Base-by-base conservation (phyloP, 2,888 invertebrate species). In the Ormyrus thymus region DNA sequence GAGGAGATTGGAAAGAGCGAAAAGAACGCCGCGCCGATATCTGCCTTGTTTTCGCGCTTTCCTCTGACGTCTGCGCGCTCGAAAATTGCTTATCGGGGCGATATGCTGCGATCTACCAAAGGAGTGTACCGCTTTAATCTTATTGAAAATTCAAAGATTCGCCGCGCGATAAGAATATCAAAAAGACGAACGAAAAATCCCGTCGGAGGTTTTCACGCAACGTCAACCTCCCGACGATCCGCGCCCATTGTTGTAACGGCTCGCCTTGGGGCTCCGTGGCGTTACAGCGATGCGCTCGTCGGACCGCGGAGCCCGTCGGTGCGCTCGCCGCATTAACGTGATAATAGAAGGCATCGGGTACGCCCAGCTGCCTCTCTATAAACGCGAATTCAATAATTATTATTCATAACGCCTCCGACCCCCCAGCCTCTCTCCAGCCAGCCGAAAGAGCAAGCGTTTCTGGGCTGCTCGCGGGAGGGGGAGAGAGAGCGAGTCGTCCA, bases 351-450 rank as follows among this genome's bases (percentile, higher is more conserved):
- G 66, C 70, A 15, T 71, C 74, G 77, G 29, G 78, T 43, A 66
- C 80, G 80, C 79, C 77, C 56, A 72, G 71, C 65, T 79, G 81
- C 61, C 78, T 79, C 81, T 70, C 76, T 81, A 81, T 73, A 81
- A 83, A 73, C 78, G 82, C 80, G 82, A 79, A 83, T 83, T 82
- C 80, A 79, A 81, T 81, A 82, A 83, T 83, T 88, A 89, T 89
- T 89, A 90, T 90, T 90, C 90, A 90, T 90, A 89, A 90, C 89
- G 86, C 86, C 84, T 83, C 85, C 84, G 82, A 81, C 65, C 56
- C 9, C 85, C 84, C 81, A 7, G 85, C 84, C 82, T 80, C 59
- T 51, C 48, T 74, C 64, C 70, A 79, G 69, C 79, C 65, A 79
- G 70, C 64, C 70, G 79, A 75, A 75, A 75, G 75, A 79, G 66